Evolutionary conservation across 2,888 invertebrate genomes (phyloP).

Genomic region (Onchidella celtica): DNA sequence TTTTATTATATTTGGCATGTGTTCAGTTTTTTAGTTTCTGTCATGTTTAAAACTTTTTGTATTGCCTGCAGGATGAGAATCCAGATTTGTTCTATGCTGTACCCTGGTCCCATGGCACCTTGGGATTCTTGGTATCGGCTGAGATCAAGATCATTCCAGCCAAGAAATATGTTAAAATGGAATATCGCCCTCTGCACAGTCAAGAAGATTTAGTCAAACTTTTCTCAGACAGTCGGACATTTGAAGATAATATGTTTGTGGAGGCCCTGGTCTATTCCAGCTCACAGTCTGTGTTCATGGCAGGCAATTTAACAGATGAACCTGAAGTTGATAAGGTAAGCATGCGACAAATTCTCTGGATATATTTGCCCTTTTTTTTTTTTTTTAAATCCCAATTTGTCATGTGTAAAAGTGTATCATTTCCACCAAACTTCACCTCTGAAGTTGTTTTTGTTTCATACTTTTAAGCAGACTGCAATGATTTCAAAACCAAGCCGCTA

Average conservation of each 20-base stretch:
- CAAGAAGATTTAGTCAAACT: slow-evolving; percentile 78
- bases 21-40: not conserved
- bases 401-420: no score
- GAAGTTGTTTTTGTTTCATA: no score
- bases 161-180: slow-evolving; percentile 83
- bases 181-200: slow-evolving; percentile 84
- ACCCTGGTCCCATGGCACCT: slow-evolving; percentile 92
- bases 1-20: not conserved
- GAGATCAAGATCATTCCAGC: slow-evolving; percentile 88
- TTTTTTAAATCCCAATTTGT: no score
- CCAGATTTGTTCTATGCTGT: slow-evolving; percentile 88
- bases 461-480: no score
- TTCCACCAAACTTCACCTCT: no score
- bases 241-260: slow-evolving; percentile 86
- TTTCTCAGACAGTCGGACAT: slow-evolving; percentile 82
- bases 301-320: slow-evolving; percentile 86
- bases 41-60: not conserved
- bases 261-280: slow-evolving; percentile 87
- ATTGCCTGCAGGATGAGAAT: slow-evolving; percentile 84
- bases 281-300: slow-evolving; percentile 88
- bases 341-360: no score
- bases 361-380: not conserved
- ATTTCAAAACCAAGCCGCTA: no score
- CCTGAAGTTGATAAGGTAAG: slow-evolving; percentile 84
- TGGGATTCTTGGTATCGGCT: slow-evolving; percentile 88